Evolutionary conservation across 2,888 invertebrate species (phyloP), one percentile per base, ranked within the genome.

Genomic region (Leptogaster cylindrica): DNA sequence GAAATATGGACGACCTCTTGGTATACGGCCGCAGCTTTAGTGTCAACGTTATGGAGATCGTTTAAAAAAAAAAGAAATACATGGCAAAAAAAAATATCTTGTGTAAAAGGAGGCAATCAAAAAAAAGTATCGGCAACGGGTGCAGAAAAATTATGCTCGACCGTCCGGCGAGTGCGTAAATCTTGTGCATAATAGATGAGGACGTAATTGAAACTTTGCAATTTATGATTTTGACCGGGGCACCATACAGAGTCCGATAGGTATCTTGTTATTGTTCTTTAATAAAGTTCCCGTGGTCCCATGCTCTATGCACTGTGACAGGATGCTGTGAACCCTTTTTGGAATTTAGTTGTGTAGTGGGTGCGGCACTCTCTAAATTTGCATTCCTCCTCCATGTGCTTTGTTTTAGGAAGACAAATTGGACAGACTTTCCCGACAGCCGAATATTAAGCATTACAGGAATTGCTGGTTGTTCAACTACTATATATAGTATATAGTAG

Each of bases 11-110:
- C 44, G 44, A 28, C 44, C 61, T 27, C 14, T 14, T 6, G n/a
- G 28, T 55, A 27, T 61, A 41, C 3, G 52, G 36, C 8, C 31
- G 8, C 18, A 27, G 33, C 20, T 52, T 52, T 52, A 52, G 23
- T 52, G 23, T 52, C 52, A 52, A 52, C 33, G 36, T 52, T 33
- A 52, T 52, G 36, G 52, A 52, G 52, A 52, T 52, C 52, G 52
- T 52, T 52, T 52, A 52, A 52, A 52, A 8, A 52, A 52, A 52
- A 51, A 51, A 48, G 10, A 31, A 6, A 31, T 8, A 31, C 6
- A 31, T 31, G 31, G 31, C 6, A 31, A 8, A 36, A 36, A 41
- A 41, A 14, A 18, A n/a, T n/a, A n/a, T n/a, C n/a, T n/a, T n/a
- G 52, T 33, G 16, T 52, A 33, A 52, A 51, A 33, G 36, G 31